Evolutionary conservation across 2,113 vertebrate genomes (phyloP).

Genomic region (Indicator maculatus): DNA sequence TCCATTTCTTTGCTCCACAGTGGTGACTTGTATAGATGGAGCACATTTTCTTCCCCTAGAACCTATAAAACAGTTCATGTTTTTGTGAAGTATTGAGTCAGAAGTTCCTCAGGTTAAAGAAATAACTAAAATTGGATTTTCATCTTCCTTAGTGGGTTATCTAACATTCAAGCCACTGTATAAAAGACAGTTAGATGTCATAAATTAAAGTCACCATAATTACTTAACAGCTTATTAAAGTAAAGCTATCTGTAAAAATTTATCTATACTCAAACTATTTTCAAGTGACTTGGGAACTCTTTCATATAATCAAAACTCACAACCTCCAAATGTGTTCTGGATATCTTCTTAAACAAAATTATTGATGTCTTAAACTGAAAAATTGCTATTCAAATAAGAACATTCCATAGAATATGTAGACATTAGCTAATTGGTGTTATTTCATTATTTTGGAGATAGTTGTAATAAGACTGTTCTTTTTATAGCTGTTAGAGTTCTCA

Average conservation of each 20-base stretch:
- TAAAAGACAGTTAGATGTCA: background rate
- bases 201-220: background rate
- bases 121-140: background rate
- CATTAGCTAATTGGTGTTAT: background rate
- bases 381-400: background rate
- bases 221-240: background rate
- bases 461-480: background rate
- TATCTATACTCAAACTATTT: background rate
- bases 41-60: background rate
- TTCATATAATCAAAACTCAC: background rate
- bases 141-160: background rate
- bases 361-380: background rate
- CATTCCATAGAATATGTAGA: background rate
- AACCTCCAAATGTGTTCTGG: background rate
- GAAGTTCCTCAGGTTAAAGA: background rate
- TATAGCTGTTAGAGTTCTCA: background rate
- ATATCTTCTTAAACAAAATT: background rate
- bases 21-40: background rate
- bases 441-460: background rate
- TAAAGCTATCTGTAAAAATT: background rate
- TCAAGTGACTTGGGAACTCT: background rate
- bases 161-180: background rate
- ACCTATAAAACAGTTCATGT: accelerated
- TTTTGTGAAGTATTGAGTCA: background rate
- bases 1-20: background rate